Evolutionary conservation across 2,888 invertebrate genomes (phyloP), one percentile per base, ranked within the genome.

Genomic region (Agrochola litura): DNA sequence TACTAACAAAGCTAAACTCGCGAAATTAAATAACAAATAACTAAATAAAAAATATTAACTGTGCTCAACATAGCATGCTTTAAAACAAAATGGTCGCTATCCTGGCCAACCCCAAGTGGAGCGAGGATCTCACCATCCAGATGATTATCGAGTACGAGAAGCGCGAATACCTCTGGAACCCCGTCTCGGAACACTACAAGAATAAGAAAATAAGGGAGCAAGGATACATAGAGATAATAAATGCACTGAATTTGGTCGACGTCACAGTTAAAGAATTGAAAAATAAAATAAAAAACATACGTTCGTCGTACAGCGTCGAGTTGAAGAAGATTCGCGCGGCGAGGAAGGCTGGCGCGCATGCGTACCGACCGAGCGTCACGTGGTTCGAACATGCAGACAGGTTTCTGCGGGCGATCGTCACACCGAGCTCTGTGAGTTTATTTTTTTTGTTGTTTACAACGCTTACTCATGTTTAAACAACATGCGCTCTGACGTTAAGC

Each of bases 311-410:
- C 91, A 96, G 96, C 92, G 96, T 96, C 83, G 97, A 97, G 92
- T 90, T 96, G 92, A 97, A 97, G 95, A 97, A 97, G 93, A 97
- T 97, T 93, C 95, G 96, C 93, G 96, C 96, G 93, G 96, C 97
- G 89, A 91, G 97, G 89, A 96, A 96, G 94, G 96, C 96, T 88
- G 95, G 96, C 91, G 96, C 96, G 96, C 96, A 96, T 95, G 96
- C 96, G 95, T 97, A 97, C 95, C 92, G 96, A 86, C 97, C 97
- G 81, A 96, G 96, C 93, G 96, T 97, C 95, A 96, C 96, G 95
- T 97, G 97, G 97, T 97, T 96, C 92, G 96, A 96, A 91, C 96
- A 96, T 94, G 96, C 96, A 93, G 97, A 97, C 96, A 96, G 96
- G 95, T 97, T 97, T 93, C 95, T 97, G 90, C 95, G 96, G 90